Evolutionary conservation across 2,113 vertebrate genomes (phyloP), one percentile per base, ranked within the genome.

Genomic region (Suncus etruscus): DNA sequence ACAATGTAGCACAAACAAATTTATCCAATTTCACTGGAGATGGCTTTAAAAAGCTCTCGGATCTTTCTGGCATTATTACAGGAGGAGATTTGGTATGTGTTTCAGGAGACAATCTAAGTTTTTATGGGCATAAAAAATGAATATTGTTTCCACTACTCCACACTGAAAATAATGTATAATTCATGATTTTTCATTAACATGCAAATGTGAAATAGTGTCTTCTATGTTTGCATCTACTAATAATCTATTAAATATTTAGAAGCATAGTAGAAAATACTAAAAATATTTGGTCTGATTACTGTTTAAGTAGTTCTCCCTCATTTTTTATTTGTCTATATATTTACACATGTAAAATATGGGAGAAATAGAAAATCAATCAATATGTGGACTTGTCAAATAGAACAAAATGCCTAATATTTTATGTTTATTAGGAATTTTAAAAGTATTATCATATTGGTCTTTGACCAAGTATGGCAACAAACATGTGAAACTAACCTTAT

Each of bases 241-340:
- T 97, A 97, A 98, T 97, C 97, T 97, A 97, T 97, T 97, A 98
- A 97, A 94, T 96, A 94, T 97, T 98, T 97, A 97, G 97, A 96
- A 96, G 94, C 86, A 92, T 96, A 93, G 93, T 95, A 96, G 97
- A 97, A 95, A 94, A 95, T 96, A 96, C 96, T 94, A 97, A 97
- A 97, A 97, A 95, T 95, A 95, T 97, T 97, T 97, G 92, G 76
- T 94, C 91, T 94, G 61, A 90, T 76, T 86, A 96, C 94, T 96
- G 81, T 96, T 97, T 95, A 95, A 94, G 95, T 8, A 3, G 86
- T 90, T 95, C 86, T 50, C 54, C 47, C 24, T 92, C 47, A 29
- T 96, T 95, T 94, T 95, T 84, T 47, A 95, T 93, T 89, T 94
- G 45, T 83, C 75, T 85, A 65, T 95, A 92, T 96, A 95, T 95